phyloP scores from a whole-genome alignment of 2,888 invertebrate species.

The Ceramica pisi region DNA sequence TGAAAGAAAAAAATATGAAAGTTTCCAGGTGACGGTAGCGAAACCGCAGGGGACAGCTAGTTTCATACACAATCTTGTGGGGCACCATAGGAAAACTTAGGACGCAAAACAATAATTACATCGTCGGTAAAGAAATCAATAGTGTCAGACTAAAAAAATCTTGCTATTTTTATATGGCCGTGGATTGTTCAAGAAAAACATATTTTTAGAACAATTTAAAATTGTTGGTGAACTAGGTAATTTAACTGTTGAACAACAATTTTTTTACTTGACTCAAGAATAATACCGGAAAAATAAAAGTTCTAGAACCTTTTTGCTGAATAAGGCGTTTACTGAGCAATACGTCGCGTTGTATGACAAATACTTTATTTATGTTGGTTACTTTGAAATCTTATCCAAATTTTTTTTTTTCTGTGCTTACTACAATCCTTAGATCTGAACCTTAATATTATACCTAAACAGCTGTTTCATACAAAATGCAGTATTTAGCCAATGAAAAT shows the following conservation, averaged over 20 bases:
- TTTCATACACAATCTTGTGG: background rate
- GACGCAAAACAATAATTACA: background rate
- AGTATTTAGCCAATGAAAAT: too few relatives aligned
- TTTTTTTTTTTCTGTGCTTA: too few relatives aligned
- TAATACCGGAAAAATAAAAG: background rate
- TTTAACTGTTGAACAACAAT: constrained; percentile 13
- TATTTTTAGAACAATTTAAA: constrained; percentile 39
- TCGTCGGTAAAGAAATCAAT: constrained; percentile 4
- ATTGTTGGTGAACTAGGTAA: constrained; percentile 9
- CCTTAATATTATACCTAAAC: too few relatives aligned
- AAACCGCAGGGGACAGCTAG: too few relatives aligned
- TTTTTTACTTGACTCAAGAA: constrained; percentile 12
- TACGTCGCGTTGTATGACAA: too few relatives aligned
- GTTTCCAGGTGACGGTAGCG: too few relatives aligned
- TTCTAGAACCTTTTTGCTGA: constrained; percentile 10
- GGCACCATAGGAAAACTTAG: background rate
- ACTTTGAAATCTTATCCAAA: too few relatives aligned
- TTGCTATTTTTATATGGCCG: constrained; percentile 51
- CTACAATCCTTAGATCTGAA: too few relatives aligned
- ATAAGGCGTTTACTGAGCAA: too few relatives aligned
- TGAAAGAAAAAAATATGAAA: too few relatives aligned
- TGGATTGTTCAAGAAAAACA: constrained; percentile 34
- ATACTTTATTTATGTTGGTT: too few relatives aligned
- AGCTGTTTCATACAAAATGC: too few relatives aligned
- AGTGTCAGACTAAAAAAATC: constrained; percentile 3